Conservation (phyloP, 2,888 invertebrate species). For the Tenthredo distinguenda region DNA sequence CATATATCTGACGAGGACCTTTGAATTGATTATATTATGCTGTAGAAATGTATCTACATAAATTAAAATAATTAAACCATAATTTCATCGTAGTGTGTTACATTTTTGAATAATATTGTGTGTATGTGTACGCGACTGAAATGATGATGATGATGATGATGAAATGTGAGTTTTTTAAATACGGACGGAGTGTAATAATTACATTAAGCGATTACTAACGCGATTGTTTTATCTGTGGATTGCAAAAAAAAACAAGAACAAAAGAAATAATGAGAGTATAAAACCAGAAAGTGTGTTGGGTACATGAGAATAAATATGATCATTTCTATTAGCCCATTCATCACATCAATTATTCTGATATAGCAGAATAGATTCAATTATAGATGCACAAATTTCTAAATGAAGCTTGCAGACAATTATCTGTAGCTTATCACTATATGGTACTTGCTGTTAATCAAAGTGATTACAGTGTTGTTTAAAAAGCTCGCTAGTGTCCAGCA, state of each 20-base stretch:
- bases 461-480: neutral
- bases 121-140: conserved; percentile 33
- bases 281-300: conserved; percentile 40
- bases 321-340: neutral
- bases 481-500: conserved; percentile 37
- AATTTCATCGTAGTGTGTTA: conserved; percentile 33
- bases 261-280: conserved; percentile 27
- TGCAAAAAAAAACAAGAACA: neutral
- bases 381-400: conserved; percentile 11
- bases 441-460: neutral
- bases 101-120: conserved; percentile 35
- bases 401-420: neutral
- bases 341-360: conserved; percentile 23
- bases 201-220: neutral
- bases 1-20: conserved; percentile 1
- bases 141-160: neutral
- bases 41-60: conserved; percentile 31
- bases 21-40: conserved; percentile 1
- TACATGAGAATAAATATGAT: neutral
- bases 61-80: conserved; percentile 11
- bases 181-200: conserved; percentile 41
- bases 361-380: conserved; percentile 4
- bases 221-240: conserved; percentile 5
- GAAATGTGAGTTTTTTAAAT: conserved; percentile 34
- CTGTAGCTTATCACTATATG: conserved; percentile 13